Evolutionary conservation across 2,888 invertebrate genomes (phyloP), one percentile per base, ranked within the genome.

Genomic region (Metopia argyrocephala): DNA sequence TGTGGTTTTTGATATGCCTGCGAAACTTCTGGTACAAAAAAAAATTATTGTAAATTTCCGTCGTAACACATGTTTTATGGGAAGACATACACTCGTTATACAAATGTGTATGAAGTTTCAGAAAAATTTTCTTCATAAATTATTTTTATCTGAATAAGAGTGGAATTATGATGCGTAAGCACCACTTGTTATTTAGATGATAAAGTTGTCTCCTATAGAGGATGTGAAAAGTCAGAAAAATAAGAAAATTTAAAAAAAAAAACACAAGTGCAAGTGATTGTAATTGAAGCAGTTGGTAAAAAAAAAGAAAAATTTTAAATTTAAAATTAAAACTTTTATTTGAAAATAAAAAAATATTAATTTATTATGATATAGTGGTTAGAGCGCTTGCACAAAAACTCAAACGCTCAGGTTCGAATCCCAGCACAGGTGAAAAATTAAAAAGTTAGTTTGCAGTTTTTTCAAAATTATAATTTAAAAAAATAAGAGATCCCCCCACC

Each of bases 101-200:
- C 2, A 21, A 21, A 12, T 52, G 52, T 18, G 2, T 52, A 6
- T 52, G 9, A 21, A 18, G n/a, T 48, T 20, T 20, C 3, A 38
- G 38, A 38, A 12, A 38, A 38, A 38, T 38, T n/a, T 38, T 38
- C 38, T 38, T 15, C 38, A 38, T 38, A 38, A 38, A 38, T 38
- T 38, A 38, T 38, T 38, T 38, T 18, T 48, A 18, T 20, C 52
- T 3, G 6, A 6, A 56, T 56, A 56, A 56, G n/a, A n/a, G 56
- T 28, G 61, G 61, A 45, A 62, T 62, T 23, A 46, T 54, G 15
- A n/a, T 56, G 54, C 52, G 52, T 66, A 31, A 64, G 48, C 64
- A 48, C 48, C n/a, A 4, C 18, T 18, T 25, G 25, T 25, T 7
- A 12, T 28, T 56, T 20, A 23, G 52, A 52, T 52, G 9, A 12